Evolutionary conservation across 2,797 vertebrate genomes (phyloP).

Genomic region (Mionectes olivaceus): DNA sequence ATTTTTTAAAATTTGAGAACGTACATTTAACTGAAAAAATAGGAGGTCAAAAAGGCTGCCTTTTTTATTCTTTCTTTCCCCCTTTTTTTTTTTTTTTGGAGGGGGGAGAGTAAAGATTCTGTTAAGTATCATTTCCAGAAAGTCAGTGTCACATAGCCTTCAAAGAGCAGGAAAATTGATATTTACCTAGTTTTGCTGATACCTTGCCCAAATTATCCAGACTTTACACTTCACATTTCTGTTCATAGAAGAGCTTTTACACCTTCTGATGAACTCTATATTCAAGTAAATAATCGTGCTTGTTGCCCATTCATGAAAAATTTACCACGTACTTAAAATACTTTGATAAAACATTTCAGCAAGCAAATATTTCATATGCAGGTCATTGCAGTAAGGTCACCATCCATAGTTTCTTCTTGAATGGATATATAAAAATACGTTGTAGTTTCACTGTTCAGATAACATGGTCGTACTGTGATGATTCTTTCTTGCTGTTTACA

Average conservation of each 20-base stretch:
- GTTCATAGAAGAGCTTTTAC: not conserved
- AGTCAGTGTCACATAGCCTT: not conserved
- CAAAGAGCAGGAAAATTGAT: not conserved
- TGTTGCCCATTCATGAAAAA: not conserved
- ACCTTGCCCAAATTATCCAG: not conserved
- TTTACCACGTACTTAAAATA: not conserved
- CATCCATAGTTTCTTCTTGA: not conserved
- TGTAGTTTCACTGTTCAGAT: not conserved
- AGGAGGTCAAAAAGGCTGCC: not conserved
- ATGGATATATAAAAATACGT: not conserved
- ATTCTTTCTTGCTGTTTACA: not conserved
- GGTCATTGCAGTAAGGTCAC: not conserved
- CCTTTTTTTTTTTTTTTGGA: too few relatives aligned
- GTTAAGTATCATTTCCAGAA: not conserved
- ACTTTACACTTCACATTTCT: not conserved
- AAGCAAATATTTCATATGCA: not conserved
- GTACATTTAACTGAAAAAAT: not conserved
- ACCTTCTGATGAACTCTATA: not conserved
- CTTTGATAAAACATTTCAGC: not conserved
- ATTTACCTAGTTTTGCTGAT: not conserved
- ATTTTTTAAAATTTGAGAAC: not conserved
- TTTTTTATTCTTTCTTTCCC: fast-evolving
- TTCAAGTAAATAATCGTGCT: not conserved
- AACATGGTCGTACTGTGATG: not conserved
- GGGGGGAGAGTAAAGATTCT: not conserved